Evolutionary conservation across 2,797 vertebrate genomes (phyloP).

Genomic region (Sebastes reedi): DNA sequence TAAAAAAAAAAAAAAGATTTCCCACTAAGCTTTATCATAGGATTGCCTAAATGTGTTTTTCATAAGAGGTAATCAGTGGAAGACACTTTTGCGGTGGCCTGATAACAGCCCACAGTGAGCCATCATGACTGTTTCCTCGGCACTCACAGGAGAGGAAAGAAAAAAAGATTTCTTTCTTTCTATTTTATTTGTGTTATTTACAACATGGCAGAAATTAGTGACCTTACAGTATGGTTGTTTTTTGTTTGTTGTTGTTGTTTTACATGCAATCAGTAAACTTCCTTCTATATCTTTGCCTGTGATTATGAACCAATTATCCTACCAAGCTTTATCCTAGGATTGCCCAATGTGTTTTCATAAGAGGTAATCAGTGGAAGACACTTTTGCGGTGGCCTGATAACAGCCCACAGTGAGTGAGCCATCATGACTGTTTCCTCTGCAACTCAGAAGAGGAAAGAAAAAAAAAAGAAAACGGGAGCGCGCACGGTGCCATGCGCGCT

Average conservation of each 20-base stretch:
- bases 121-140: slow-evolving; percentile 32
- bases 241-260: not conserved
- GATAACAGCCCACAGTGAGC: slow-evolving; percentile 6
- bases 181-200: not conserved
- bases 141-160: not conserved
- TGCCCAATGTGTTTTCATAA: not conserved
- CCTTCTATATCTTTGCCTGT: not conserved
- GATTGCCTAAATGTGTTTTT: not conserved
- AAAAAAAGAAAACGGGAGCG: slow-evolving; percentile 39
- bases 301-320: no score
- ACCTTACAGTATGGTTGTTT: not conserved
- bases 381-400: slow-evolving; percentile 7
- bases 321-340: not conserved
- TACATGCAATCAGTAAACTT: not conserved
- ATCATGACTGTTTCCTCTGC: slow-evolving; percentile 31
- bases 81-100: slow-evolving; percentile 9
- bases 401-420: not conserved
- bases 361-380: slow-evolving; percentile 15
- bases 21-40: not conserved
- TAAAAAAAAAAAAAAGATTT: no score
- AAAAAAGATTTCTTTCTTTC: not conserved
- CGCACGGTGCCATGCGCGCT: slow-evolving; percentile 64
- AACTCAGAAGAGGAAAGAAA: not conserved
- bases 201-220: not conserved
- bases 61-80: slow-evolving; percentile 3